Percentiles rank a stretch among this genome's conserved stretches.
Evolutionary conservation across 2,888 invertebrate species (phyloP).

Genomic region (Sphaerophoria rueppellii): DNA sequence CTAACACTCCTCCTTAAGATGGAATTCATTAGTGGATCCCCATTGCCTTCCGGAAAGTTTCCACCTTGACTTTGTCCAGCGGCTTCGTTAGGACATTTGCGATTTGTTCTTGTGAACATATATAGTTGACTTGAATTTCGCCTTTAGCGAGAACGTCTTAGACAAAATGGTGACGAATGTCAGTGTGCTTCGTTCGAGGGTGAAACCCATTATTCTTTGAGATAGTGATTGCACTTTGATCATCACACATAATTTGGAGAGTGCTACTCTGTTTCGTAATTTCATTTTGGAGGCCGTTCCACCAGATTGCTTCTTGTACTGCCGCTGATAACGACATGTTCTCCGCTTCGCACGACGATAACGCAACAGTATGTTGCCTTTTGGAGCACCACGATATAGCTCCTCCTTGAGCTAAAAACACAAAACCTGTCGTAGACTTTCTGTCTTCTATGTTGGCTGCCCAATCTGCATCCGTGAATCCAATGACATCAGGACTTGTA

Average conservation of each 20-base stretch:
- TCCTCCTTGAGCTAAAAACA: neutral
- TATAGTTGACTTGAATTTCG: slow-evolving; percentile 1
- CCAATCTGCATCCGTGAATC: slow-evolving; percentile 58
- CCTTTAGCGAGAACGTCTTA: neutral
- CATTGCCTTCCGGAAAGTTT: slow-evolving; percentile 3
- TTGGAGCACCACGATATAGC: slow-evolving; percentile 32
- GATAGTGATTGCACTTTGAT: slow-evolving; percentile 8
- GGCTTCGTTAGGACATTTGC: slow-evolving; percentile 2
- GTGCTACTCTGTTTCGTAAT: neutral
- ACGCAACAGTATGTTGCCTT: slow-evolving; percentile 24
- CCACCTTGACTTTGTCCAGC: neutral
- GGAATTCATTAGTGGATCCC: neutral
- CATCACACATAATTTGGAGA: slow-evolving; percentile 12
- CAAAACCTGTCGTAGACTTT: neutral
- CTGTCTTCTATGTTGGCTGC: no score
- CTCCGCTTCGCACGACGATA: slow-evolving; percentile 43
- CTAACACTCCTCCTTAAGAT: neutral
- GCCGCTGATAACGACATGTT: slow-evolving; percentile 47
- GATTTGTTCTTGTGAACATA: slow-evolving; percentile 1
- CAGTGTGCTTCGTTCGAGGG: neutral
- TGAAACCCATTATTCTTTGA: slow-evolving; percentile 11
- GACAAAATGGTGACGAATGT: slow-evolving; percentile 9
- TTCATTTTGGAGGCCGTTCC: slow-evolving; percentile 12
- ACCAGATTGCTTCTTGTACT: slow-evolving; percentile 21
- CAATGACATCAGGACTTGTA: neutral